These are phyloP conservation scores for Onthophagus taurus DNA, from an alignment of 1,140 invertebrate species.

Conservation along the genomic window DNA sequence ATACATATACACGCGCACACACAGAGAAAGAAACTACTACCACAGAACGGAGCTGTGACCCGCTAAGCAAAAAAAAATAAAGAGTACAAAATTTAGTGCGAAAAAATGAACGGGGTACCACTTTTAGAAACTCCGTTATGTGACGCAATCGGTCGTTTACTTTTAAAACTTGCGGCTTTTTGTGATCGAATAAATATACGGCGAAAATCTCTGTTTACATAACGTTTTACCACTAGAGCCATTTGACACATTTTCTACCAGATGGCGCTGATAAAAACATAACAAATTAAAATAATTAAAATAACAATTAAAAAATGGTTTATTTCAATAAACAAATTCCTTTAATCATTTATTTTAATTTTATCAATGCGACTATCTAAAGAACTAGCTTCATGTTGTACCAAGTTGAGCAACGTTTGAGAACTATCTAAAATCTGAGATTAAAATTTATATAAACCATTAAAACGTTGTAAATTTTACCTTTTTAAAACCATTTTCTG, in stretches of 20 bases:
- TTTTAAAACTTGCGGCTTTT: too few species aligned
- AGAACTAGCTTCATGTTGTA: constrained; percentile 23
- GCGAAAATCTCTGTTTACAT: too few species aligned
- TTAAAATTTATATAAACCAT: not conserved
- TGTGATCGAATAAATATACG: too few species aligned
- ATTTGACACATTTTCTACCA: too few species aligned
- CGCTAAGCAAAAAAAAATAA: constrained; percentile 4
- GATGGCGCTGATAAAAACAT: not conserved
- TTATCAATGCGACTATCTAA: constrained; percentile 2
- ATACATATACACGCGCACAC: too few species aligned
- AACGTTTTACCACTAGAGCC: too few species aligned
- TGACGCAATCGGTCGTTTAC: not conserved
- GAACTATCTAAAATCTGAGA: constrained; percentile 31
- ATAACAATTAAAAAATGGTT: not conserved
- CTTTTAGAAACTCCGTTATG: not conserved
- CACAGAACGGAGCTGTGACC: not conserved
- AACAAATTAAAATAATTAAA: not conserved
- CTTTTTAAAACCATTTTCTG: constrained; percentile 30
- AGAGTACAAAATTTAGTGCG: not conserved
- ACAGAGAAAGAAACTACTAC: too few species aligned
- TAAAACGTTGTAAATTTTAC: constrained; percentile 17
- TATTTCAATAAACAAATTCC: not conserved
- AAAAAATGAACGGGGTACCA: not conserved
- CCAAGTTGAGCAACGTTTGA: constrained; percentile 25
- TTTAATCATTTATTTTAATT: constrained; percentile 3